phyloP scores from a whole-genome alignment of 2,113 vertebrate genomes.

The Bostrychus sinensis region DNA sequence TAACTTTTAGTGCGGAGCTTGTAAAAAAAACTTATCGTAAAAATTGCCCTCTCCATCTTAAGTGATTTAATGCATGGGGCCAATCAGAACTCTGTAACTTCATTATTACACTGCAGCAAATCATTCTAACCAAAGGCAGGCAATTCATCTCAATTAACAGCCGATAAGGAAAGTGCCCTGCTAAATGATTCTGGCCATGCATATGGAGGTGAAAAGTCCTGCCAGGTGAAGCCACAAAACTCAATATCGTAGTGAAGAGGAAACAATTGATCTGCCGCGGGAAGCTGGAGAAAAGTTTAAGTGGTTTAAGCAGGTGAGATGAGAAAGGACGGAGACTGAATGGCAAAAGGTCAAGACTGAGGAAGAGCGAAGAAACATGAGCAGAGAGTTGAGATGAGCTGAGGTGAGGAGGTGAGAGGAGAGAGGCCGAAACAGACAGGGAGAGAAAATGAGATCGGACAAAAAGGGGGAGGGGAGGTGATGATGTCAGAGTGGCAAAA shows the following conservation, averaged over 20 bases:
- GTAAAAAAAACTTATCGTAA: conserved; percentile 13
- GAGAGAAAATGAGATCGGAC: conserved; percentile 29
- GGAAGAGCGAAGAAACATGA: conserved; percentile 14
- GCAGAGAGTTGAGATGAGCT: conserved; percentile 20
- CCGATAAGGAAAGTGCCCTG: conserved; percentile 33
- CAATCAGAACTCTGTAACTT: conserved; percentile 38
- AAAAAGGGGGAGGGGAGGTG: conserved; percentile 4
- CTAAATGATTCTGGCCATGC: conserved; percentile 36
- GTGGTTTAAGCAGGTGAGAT: neutral
- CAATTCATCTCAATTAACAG: conserved; percentile 60
- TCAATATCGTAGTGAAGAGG: conserved; percentile 18
- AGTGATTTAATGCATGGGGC: conserved; percentile 26
- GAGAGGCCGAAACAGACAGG: neutral
- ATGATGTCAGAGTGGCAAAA: conserved; percentile 25
- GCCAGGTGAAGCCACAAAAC: conserved; percentile 38
- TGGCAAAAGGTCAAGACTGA: conserved; percentile 52
- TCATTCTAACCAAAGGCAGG: conserved; percentile 29
- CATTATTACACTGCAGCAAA: conserved; percentile 49
- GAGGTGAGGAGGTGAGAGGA: conserved; percentile 17
- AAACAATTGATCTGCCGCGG: conserved; percentile 10
- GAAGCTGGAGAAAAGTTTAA: conserved; percentile 17
- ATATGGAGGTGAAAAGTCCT: conserved; percentile 25
- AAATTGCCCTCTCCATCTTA: conserved; percentile 26
- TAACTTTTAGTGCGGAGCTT: conserved; percentile 12
- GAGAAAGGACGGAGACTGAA: conserved; percentile 6